Evolutionary conservation across 2,797 vertebrate species (phyloP), one percentile per base, ranked within the genome.

Genomic region (Clarias platycephalus): DNA sequence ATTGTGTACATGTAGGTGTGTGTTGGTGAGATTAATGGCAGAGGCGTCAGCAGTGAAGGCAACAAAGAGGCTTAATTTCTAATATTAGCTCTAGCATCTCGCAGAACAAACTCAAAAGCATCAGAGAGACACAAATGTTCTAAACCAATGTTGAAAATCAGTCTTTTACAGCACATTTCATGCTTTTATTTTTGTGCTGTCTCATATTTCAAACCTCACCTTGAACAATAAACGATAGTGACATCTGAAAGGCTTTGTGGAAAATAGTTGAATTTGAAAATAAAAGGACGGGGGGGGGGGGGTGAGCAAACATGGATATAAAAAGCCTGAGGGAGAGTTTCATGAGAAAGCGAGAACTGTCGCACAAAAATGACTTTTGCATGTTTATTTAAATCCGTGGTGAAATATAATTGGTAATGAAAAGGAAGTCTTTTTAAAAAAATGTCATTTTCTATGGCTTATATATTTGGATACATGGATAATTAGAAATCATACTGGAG

Each of bases 171-270:
- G 16, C 62, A 80, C 60, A 62, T 78, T 62, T 78, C 76, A 78
- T 16, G 57, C 76, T 62, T 78, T 80, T 80, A 80, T 44, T 70
- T 71, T 31, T n/a, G 24, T 44, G 37, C 67, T 16, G 15, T 80
- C 77, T 84, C 57, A 16, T 53, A 62, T 84, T 84, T 84, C 75
- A 79, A 78, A 76, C 64, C 82, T 67, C 34, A 58, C 67, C 15
- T 0, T 13, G 40, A 74, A 84, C 66, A 84, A 71, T 49, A 62
- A 60, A 22, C 22, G 10, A 68, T 80, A 55, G 26, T 49, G 78
- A 31, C 78, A 80, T 53, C 34, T 62, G 26, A 80, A 79, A 53
- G 70, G 60, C 22, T 66, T 57, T 34, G 70, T 31, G 26, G 44
- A 53, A 55, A 66, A 49, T 26, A n/a, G 31, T 44, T 58, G 74